Base-by-base conservation (phyloP, 1,140 invertebrate genomes). In the Pogonognathellus flavescens region DNA sequence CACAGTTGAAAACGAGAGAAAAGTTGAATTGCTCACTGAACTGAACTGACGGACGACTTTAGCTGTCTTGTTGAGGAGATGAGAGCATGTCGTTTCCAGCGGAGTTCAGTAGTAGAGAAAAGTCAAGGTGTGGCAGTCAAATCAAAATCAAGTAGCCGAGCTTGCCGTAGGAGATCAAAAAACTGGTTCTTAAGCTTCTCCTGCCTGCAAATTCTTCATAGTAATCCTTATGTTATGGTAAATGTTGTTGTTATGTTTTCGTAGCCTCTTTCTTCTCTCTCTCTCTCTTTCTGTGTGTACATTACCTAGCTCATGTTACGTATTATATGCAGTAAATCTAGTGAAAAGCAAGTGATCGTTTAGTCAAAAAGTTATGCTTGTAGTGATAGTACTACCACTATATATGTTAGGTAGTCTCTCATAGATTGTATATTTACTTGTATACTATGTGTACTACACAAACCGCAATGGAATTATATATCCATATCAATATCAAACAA, bases 101-200 rank as follows among this genome's bases (percentile, higher is more conserved):
- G 62, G 62, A 83, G 83, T 86, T 72, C 83, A 59, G 82, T 86
- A 84, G 85, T 86, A 55, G 59, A 83, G 53, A 31, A 76, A 84
- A 84, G 66, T 84, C 59, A 84, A 86, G 86, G 86, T 84, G 86
- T 86, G 86, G 82, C 86, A 81, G 70, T 76, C 70, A 76, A 76
- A 76, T 76, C 31, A 86, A 84, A 86, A 52, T 82, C 82, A 86
- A 86, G 86, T 86, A 86, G 86, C 86, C 83, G 83, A 76, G 49
- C 70, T 55, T 84, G 82, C 72, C 82, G 20, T 70, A 41, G 60
- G 53, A 85, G 22, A 60, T 80, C 52, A 16, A 52, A 84, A 62
- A 82, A 50, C 70, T 84, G 41, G 82, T 82, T 49, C 50, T 86
- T 13, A 76, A 31, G 22, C 25, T 76, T 31, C 41, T 50, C 49